These are phyloP conservation scores for Drosophila mimetica DNA, from an alignment of 2,888 invertebrate species.

Conservation along the genomic window DNA sequence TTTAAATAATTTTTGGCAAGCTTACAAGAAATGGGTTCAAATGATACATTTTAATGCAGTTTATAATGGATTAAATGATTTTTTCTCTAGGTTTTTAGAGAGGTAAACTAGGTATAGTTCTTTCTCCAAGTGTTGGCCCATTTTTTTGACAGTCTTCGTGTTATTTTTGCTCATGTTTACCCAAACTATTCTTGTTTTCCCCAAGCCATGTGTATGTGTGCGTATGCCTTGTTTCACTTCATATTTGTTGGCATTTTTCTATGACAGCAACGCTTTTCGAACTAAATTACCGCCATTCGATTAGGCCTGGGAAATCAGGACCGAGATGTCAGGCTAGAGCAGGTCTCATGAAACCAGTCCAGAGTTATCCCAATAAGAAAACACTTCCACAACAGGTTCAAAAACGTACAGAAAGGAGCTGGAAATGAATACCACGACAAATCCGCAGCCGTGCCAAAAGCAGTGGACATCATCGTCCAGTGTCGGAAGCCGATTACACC, in stretches of 20 bases:
- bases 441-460: constrained; percentile 28
- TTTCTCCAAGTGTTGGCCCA: not conserved
- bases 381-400: constrained; percentile 41
- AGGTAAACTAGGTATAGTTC: too few species aligned
- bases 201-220: constrained; percentile 28
- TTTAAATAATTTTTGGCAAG: too few species aligned
- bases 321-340: not conserved
- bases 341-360: not conserved
- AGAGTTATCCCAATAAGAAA: constrained; percentile 50
- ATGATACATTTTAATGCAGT: too few species aligned
- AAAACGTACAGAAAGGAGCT: not conserved
- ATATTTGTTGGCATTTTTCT: constrained; percentile 44
- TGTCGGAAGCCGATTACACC: constrained; percentile 22
- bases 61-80: too few species aligned
- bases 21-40: too few species aligned
- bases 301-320: not conserved
- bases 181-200: constrained; percentile 72
- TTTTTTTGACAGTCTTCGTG: constrained; percentile 16
- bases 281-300: constrained; percentile 54
- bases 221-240: constrained; percentile 27
- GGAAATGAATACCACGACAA: constrained; percentile 4
- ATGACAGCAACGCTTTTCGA: constrained; percentile 11
- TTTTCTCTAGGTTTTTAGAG: too few species aligned
- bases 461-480: constrained; percentile 26
- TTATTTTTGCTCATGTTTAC: constrained; percentile 53